These are phyloP conservation scores for Myotis yumanensis DNA, from an alignment of 2,113 vertebrate genomes.

Conservation along the genomic window DNA sequence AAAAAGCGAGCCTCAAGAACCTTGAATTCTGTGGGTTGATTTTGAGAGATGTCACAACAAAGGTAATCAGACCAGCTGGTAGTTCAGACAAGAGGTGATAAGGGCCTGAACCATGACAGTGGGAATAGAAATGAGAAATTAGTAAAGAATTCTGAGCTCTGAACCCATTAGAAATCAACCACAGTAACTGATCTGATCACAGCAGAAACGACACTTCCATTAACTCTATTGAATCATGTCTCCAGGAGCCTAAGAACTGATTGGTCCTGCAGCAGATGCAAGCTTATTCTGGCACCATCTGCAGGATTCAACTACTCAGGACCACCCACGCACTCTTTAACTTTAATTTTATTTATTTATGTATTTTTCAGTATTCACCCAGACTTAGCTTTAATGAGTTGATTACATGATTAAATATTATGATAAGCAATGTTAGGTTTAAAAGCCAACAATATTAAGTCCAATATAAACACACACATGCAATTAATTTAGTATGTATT, in stretches of 20 bases:
- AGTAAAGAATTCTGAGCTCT: conserved; percentile 45
- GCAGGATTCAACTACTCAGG: not conserved
- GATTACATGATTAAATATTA: not conserved
- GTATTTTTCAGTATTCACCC: not conserved
- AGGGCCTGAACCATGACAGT: conserved; percentile 70
- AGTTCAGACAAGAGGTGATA: conserved; percentile 70
- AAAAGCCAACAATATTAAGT: not conserved
- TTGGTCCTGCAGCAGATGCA: conserved; percentile 13
- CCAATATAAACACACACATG: not conserved
- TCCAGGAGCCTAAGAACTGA: conserved; percentile 11
- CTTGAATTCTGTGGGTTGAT: conserved; percentile 60
- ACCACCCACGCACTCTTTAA: not conserved
- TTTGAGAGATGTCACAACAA: conserved; percentile 65
- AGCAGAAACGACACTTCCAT: conserved; percentile 62
- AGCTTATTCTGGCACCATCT: conserved; percentile 44
- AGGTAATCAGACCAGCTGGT: conserved; percentile 74
- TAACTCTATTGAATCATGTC: not conserved
- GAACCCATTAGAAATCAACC: conserved; percentile 63
- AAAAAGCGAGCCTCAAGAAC: conserved; percentile 58
- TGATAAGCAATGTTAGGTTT: not conserved
- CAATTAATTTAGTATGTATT: not conserved
- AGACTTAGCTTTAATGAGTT: not conserved
- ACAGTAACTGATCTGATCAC: conserved; percentile 55
- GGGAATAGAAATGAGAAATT: conserved; percentile 69
- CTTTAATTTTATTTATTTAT: not conserved